These are phyloP conservation scores for Anguilla megastoma DNA, from an alignment of 2,797 vertebrate genomes.

Conservation along the genomic window DNA sequence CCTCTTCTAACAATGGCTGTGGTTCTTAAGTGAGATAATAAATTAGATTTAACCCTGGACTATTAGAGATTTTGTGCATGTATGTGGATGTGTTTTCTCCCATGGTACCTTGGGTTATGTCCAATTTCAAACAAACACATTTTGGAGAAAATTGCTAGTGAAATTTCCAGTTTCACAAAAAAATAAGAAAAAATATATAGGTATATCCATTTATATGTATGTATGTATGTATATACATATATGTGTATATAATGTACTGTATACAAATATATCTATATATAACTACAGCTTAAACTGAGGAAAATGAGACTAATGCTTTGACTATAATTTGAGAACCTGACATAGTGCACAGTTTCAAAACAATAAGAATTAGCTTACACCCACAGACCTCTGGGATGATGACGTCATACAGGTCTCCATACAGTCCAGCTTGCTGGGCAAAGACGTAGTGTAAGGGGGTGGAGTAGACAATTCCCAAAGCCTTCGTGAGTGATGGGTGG, in stretches of 20 bases:
- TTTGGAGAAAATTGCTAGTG: background rate
- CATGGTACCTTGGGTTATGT: background rate
- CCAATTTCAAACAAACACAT: background rate
- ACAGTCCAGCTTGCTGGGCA: constrained; percentile 86
- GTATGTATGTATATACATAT: too few relatives aligned
- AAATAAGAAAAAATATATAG: too few relatives aligned
- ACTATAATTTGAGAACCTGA: background rate
- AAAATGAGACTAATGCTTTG: background rate
- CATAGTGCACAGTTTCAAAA: background rate
- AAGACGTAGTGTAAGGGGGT: constrained; percentile 89
- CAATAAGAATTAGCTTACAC: background rate
- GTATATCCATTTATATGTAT: too few relatives aligned
- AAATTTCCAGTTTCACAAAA: background rate
- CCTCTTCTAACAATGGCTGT: background rate
- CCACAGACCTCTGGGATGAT: constrained; percentile 86
- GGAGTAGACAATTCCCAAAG: constrained; percentile 91
- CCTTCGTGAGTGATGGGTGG: constrained; percentile 84
- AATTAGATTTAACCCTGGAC: background rate
- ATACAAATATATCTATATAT: background rate
- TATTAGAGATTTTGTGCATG: background rate
- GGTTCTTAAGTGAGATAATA: background rate
- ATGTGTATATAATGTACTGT: too few relatives aligned
- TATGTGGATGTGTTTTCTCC: background rate
- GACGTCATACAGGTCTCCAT: constrained; percentile 90
- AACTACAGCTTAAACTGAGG: background rate